Conservation (phyloP, 2,797 vertebrate genomes). For the Gobionotothen gibberifrons region DNA sequence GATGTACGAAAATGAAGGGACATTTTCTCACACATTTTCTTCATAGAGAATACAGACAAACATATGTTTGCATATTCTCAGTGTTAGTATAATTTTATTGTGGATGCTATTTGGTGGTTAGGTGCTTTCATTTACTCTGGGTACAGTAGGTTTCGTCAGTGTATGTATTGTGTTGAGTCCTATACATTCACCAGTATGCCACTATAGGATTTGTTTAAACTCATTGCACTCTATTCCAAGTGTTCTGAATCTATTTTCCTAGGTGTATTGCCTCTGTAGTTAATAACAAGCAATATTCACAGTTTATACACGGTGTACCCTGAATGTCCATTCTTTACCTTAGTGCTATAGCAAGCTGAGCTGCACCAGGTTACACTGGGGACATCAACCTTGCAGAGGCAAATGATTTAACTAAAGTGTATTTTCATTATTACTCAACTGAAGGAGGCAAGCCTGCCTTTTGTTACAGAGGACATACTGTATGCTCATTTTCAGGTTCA, state of each 20-base stretch:
- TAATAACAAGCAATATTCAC: too few species aligned
- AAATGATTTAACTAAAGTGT: not conserved
- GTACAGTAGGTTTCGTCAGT: not conserved
- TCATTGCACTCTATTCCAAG: not conserved
- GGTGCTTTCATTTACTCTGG: not conserved
- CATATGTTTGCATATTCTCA: constrained; percentile 1
- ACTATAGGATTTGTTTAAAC: not conserved
- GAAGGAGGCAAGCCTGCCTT: not conserved
- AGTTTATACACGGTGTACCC: too few species aligned
- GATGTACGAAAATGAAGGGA: constrained; percentile 24
- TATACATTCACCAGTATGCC: not conserved
- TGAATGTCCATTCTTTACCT: too few species aligned
- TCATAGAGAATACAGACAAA: not conserved
- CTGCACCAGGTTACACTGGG: not conserved
- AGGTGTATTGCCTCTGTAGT: too few species aligned
- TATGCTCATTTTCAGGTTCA: too few species aligned
- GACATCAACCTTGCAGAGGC: not conserved
- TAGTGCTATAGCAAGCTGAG: not conserved
- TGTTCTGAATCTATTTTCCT: too few species aligned
- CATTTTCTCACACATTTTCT: constrained; percentile 10
- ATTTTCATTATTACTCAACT: not conserved
- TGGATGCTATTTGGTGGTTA: constrained; percentile 4
- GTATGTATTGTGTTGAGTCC: not conserved
- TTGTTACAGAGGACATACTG: not conserved
- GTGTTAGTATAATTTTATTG: not conserved